Conservation (phyloP, 2,797 vertebrate genomes). For the Fringilla coelebs region DNA sequence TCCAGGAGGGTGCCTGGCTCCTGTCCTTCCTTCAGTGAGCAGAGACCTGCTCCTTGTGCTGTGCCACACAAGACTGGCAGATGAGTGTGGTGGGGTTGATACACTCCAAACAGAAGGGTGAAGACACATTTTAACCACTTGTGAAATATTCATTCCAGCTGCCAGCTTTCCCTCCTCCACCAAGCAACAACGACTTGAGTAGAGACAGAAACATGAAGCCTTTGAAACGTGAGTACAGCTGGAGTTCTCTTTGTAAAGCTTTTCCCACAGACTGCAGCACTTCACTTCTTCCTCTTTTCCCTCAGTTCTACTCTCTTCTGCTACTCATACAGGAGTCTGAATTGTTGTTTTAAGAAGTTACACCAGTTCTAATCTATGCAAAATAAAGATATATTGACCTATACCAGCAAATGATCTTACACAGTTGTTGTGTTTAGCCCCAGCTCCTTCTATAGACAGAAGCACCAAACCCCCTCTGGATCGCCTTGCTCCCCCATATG, state of each 20-base stretch:
- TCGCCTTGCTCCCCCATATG: constrained; percentile 56
- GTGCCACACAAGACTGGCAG: not conserved
- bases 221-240: constrained; percentile 66
- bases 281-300: not conserved
- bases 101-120: not conserved
- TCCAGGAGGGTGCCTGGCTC: not conserved
- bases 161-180: constrained; percentile 45
- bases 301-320: not conserved
- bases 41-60: not conserved
- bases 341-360: not conserved
- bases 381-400: not conserved
- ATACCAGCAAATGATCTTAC: not conserved
- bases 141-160: constrained; percentile 27
- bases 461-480: constrained; percentile 81
- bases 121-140: not conserved
- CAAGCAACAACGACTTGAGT: constrained; percentile 57
- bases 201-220: constrained; percentile 65
- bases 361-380: not conserved
- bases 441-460: constrained; percentile 79
- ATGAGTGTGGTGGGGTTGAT: not conserved
- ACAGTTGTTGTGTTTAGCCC: constrained; percentile 43
- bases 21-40: not conserved
- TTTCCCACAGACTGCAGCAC: not conserved
- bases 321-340: not conserved
- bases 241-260: not conserved